Evolutionary conservation across 30 jellyfish, hydroid and myxozoan species (phyloP).

Genomic region (Aurelia sp.): DNA sequence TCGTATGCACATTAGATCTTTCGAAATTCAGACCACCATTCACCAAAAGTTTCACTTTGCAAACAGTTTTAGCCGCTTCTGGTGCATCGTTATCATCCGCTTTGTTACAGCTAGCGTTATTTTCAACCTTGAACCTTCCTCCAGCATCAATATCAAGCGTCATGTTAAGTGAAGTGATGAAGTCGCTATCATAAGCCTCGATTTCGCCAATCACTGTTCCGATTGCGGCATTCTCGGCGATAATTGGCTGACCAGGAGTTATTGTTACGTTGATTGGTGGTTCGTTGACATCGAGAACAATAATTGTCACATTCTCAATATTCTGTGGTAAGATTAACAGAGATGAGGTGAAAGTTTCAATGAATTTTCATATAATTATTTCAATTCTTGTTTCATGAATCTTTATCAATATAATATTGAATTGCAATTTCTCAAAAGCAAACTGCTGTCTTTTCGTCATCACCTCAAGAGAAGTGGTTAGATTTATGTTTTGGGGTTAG

Average conservation of each 20-base stretch:
- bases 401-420: too few species aligned
- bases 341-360: background rate
- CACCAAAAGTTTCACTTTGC: conserved; percentile 53
- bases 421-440: too few species aligned
- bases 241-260: conserved; percentile 38
- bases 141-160: conserved; percentile 74
- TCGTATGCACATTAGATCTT: conserved; percentile 7
- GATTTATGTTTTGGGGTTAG: too few species aligned
- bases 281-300: conserved; percentile 74
- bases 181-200: conserved; percentile 72
- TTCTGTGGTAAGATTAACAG: conserved; percentile 7
- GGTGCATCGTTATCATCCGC: background rate
- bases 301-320: conserved; percentile 32
- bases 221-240: conserved; percentile 56
- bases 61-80: conserved; percentile 38
- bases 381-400: too few species aligned
- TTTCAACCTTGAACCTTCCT: conserved; percentile 57
- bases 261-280: conserved; percentile 75
- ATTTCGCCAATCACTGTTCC: conserved; percentile 80
- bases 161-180: conserved; percentile 40
- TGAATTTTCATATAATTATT: too few species aligned
- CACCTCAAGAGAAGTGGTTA: too few species aligned
- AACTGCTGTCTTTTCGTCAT: too few species aligned
- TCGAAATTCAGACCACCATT: conserved; percentile 74
- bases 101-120: conserved; percentile 25